Percentiles rank a stretch among this genome's conserved stretches.
Conservation (phyloP, 2,797 vertebrate genomes). For the Acanthornis magna region DNA sequence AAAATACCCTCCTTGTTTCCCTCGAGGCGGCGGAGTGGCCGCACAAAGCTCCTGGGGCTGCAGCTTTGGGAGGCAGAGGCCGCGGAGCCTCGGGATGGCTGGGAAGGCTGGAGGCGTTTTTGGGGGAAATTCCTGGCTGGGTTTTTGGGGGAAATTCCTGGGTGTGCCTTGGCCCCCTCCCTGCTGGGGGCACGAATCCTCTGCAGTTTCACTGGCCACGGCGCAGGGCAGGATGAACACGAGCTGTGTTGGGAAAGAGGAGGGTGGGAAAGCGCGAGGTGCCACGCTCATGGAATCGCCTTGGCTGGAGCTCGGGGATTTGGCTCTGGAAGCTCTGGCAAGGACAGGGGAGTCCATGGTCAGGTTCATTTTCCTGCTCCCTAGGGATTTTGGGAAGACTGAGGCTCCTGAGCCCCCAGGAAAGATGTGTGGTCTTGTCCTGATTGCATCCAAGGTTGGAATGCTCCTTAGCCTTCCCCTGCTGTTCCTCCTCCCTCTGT, state of each 20-base stretch:
- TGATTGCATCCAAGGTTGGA: not conserved
- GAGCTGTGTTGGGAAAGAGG: not conserved
- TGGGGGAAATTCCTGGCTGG: not conserved
- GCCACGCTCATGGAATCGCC: rapidly evolving
- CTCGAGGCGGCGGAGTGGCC: not conserved
- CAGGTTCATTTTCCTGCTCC: not conserved
- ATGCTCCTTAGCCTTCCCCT: not conserved
- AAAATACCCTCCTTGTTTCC: slow-evolving; percentile 40
- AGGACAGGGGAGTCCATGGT: not conserved
- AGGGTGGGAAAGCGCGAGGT: not conserved
- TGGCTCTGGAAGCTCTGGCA: not conserved
- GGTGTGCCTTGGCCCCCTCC: not conserved
- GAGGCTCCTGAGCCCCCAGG: not conserved
- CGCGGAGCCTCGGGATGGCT: not conserved
- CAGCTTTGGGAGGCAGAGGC: not conserved
- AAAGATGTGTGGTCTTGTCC: not conserved
- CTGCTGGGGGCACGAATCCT: not conserved
- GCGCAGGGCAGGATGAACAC: not conserved
- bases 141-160: not conserved
- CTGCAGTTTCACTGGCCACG: rapidly evolving
- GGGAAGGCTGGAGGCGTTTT: not conserved
- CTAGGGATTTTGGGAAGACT: not conserved
- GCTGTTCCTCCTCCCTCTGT: not conserved
- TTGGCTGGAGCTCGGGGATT: not conserved
- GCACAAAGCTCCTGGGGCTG: not conserved